phyloP scores from a whole-genome alignment of 2,797 vertebrate genomes.

The Leptoclinus maculatus region DNA sequence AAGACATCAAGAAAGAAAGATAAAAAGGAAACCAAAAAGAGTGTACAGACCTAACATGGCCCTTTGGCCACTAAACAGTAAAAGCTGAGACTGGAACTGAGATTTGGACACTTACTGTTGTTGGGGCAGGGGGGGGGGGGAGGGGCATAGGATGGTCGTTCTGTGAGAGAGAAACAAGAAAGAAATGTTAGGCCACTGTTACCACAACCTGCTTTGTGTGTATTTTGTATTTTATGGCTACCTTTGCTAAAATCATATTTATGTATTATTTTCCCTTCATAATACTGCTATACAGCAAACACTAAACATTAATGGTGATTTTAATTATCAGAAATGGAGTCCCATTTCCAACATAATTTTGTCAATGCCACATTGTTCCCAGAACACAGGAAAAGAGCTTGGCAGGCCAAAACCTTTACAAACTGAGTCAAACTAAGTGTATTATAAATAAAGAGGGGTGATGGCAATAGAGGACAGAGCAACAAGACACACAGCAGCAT shows the following conservation, averaged over 20 bases:
- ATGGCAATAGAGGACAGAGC: no score
- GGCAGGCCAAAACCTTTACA: no score
- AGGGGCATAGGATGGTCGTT: conserved; percentile 97
- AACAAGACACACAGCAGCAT: no score
- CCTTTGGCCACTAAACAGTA: conserved; percentile 3
- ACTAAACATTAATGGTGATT: not conserved
- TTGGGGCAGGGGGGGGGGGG: conserved; percentile 95
- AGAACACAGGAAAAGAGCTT: no score
- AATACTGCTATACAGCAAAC: not conserved
- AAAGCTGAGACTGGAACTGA: conserved; percentile 6
- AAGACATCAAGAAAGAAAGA: not conserved
- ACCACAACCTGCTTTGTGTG: not conserved
- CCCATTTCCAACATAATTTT: no score
- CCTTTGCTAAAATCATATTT: no score
- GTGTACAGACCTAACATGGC: not conserved
- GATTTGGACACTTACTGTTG: conserved; percentile 91
- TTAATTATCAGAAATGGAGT: no score
- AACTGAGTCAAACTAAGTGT: no score
- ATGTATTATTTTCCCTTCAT: not conserved
- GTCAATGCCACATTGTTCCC: no score
- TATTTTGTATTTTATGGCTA: not conserved
- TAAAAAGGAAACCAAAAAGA: not conserved
- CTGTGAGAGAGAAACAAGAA: conserved; percentile 78
- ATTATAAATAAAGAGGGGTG: no score
- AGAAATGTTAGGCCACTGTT: not conserved